Conservation (phyloP, 2,113 vertebrate species). For the Psilopsiagon aurifrons region DNA sequence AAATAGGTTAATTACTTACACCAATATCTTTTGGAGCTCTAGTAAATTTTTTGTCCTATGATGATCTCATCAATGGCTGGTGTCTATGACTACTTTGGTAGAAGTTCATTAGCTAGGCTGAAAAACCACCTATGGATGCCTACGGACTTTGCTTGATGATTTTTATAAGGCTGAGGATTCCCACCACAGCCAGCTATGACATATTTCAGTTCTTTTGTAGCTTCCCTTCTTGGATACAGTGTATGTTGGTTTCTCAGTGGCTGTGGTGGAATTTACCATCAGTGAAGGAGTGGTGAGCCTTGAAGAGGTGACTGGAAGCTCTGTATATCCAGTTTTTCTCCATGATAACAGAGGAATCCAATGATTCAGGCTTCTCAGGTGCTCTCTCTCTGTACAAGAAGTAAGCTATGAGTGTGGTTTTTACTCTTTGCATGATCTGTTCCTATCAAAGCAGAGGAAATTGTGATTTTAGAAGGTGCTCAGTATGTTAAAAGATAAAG, state of each 20-base stretch:
- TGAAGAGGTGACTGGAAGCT: not conserved
- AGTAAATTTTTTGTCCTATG: not conserved
- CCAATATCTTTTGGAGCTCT: not conserved
- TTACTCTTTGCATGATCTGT: not conserved
- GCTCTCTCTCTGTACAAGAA: not conserved
- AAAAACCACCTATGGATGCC: not conserved
- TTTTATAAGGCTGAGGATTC: not conserved
- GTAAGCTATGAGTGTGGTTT: not conserved
- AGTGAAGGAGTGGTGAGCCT: not conserved
- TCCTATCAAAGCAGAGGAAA: not conserved
- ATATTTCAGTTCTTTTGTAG: not conserved
- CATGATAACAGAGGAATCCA: not conserved
- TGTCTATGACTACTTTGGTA: not conserved
- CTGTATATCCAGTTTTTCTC: not conserved
- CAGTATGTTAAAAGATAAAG: not conserved
- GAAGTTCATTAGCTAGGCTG: not conserved
- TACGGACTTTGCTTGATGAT: not conserved
- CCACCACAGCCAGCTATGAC: not conserved
- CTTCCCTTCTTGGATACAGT: not conserved
- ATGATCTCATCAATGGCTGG: not conserved
- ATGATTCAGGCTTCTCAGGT: not conserved
- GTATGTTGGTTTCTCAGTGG: not conserved
- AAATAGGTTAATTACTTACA: not conserved
- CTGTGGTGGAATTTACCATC: not conserved
- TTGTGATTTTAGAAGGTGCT: not conserved